Conservation (phyloP, 2,113 vertebrate genomes). For the Motacilla alba region DNA sequence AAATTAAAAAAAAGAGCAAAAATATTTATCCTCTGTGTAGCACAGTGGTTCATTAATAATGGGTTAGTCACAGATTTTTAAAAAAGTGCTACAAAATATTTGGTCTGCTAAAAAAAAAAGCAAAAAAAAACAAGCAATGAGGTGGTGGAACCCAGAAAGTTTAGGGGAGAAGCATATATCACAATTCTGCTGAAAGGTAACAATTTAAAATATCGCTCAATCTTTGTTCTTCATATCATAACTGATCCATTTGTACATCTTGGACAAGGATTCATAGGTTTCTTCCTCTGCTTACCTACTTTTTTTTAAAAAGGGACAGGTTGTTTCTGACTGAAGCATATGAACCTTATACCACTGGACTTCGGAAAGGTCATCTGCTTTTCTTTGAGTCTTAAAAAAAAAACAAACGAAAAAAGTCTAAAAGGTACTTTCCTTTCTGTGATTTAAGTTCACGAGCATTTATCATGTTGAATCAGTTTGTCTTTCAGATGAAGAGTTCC, state of each 20-base stretch:
- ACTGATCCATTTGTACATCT: not conserved
- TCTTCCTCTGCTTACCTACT: not conserved
- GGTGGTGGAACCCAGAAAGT: not conserved
- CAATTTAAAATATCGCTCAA: not conserved
- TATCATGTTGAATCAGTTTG: not conserved
- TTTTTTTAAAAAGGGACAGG: not conserved
- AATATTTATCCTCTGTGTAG: not conserved
- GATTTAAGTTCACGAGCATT: conserved; percentile 5
- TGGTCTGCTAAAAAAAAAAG: not conserved
- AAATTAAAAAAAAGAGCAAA: not conserved
- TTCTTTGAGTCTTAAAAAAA: not conserved
- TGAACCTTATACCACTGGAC: not conserved
- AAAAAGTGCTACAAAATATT: not conserved
- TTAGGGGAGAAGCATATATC: not conserved
- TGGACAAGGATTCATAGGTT: not conserved
- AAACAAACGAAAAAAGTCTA: not conserved
- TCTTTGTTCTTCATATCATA: not conserved
- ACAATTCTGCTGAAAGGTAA: not conserved
- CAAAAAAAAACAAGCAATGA: not conserved
- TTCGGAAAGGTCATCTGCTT: conserved; percentile 17
- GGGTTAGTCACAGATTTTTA: not conserved
- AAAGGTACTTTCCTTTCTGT: conserved; percentile 42
- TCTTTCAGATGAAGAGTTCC: not conserved
- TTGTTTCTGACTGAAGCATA: not conserved
- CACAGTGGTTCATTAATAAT: not conserved